phyloP scores from a whole-genome alignment of 2,888 invertebrate species.

The Agonum fuliginosum region DNA sequence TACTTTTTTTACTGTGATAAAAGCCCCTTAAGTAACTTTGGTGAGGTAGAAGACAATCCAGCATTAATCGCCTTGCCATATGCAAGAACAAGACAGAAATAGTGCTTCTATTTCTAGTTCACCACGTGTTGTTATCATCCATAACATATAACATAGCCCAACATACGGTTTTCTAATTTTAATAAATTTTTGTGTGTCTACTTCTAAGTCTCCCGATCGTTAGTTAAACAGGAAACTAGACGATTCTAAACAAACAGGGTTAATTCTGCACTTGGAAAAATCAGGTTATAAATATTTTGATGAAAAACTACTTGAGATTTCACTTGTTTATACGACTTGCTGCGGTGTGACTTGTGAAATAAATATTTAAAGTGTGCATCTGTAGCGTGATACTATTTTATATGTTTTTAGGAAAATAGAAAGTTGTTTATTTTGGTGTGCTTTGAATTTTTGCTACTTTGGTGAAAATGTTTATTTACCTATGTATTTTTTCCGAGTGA shows the following conservation, averaged over 20 bases:
- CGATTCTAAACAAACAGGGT: conserved; percentile 7
- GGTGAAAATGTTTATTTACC: conserved; percentile 22
- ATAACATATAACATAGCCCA: conserved; percentile 3
- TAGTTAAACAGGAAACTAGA: conserved; percentile 20
- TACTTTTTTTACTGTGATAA: too few species aligned
- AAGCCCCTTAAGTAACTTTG: too few species aligned
- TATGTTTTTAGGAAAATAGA: conserved; percentile 32
- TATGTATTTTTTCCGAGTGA: conserved; percentile 32
- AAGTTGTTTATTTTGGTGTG: conserved; percentile 27
- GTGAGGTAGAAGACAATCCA: neutral
- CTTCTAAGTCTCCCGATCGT: neutral
- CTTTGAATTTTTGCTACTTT: conserved; percentile 23
- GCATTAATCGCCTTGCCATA: neutral
- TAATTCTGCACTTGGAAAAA: conserved; percentile 15
- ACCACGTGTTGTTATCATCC: conserved; percentile 37
- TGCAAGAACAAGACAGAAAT: conserved; percentile 25
- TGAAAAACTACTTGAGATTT: conserved; percentile 40
- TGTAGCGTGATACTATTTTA: conserved; percentile 18
- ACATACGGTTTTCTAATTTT: conserved; percentile 20
- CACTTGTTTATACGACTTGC: conserved; percentile 23
- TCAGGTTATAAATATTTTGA: conserved; percentile 43
- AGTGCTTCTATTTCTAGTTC: conserved; percentile 20
- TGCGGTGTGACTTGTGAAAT: conserved; percentile 14
- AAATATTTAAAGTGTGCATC: conserved; percentile 28
- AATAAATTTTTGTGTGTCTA: neutral